Evolutionary conservation across 2,888 invertebrate species (phyloP).

Genomic region (Chymomyza fuscimana): DNA sequence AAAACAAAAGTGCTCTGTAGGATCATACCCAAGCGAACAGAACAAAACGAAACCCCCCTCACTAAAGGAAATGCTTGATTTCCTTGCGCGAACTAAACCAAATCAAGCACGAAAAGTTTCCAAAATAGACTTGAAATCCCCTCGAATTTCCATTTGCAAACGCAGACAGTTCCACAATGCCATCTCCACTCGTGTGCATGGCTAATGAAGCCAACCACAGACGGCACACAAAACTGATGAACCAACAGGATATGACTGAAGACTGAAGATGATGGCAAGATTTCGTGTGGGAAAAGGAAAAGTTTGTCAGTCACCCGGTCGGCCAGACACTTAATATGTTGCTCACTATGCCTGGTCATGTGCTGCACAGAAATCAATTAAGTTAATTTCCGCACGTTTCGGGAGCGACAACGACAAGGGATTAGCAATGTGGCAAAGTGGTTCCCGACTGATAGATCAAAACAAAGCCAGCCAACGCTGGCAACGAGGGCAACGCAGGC

Average conservation of each 20-base stretch:
- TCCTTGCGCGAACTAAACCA: constrained; percentile 49
- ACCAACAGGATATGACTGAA: constrained; percentile 18
- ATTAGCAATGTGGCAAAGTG: constrained; percentile 28
- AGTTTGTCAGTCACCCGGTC: background rate
- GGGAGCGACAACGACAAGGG: constrained; percentile 38
- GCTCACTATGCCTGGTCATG: constrained; percentile 67
- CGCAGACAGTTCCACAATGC: constrained; percentile 7
- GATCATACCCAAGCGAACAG: background rate
- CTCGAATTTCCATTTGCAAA: constrained; percentile 53
- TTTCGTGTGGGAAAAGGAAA: background rate
- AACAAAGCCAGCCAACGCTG: constrained; percentile 15
- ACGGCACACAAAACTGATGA: constrained; percentile 53
- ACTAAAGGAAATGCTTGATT: constrained; percentile 57
- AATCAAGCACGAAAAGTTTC: constrained; percentile 67
- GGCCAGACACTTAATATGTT: constrained; percentile 7
- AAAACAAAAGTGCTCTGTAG: background rate
- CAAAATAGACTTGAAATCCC: constrained; percentile 31
- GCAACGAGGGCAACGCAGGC: constrained; percentile 21
- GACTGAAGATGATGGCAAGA: background rate
- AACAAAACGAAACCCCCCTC: background rate
- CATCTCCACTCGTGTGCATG: constrained; percentile 60
- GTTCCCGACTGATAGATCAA: background rate
- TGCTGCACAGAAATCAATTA: constrained; percentile 78
- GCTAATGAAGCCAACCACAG: constrained; percentile 63
- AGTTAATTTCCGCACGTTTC: constrained; percentile 79